Percentiles rank a stretch among this genome's conserved stretches.
phyloP scores from a whole-genome alignment of 2,113 vertebrate species.

The Lamprotornis superbus region DNA sequence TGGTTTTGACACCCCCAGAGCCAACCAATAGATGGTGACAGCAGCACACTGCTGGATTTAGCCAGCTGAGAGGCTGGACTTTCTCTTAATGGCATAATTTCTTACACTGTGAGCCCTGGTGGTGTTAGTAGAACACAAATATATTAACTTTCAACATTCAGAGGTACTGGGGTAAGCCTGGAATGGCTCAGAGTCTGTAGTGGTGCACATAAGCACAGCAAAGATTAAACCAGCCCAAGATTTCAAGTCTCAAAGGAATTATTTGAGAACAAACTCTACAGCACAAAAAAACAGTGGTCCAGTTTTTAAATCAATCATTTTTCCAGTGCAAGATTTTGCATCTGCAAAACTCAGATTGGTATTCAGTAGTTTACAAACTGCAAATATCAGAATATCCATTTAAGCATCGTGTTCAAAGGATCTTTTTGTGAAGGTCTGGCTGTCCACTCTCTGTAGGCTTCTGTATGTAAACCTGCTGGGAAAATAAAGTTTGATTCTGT shows the following conservation, averaged over 20 bases:
- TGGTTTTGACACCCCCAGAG: background rate
- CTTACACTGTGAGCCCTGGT: background rate
- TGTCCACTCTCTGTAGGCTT: background rate
- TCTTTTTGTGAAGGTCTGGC: background rate
- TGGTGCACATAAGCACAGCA: background rate
- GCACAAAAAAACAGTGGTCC: background rate
- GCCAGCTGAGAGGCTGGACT: background rate
- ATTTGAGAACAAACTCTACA: background rate
- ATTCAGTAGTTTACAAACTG: background rate
- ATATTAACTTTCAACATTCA: background rate
- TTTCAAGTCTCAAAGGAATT: background rate
- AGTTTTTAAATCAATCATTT: background rate
- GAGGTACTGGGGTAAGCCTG: background rate
- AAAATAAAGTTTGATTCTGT: background rate
- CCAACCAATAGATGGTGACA: conserved; percentile 44
- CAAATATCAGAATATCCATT: background rate
- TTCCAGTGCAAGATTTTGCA: background rate
- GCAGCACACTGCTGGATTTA: background rate
- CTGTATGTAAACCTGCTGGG: background rate
- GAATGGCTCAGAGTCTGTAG: background rate
- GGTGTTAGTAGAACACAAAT: background rate
- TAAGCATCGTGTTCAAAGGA: background rate
- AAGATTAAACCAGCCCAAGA: background rate
- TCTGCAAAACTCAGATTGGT: background rate
- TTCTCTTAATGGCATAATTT: background rate